These are phyloP conservation scores for Nomada flava DNA, from an alignment of 2,888 invertebrate genomes.

Conservation along the genomic window DNA sequence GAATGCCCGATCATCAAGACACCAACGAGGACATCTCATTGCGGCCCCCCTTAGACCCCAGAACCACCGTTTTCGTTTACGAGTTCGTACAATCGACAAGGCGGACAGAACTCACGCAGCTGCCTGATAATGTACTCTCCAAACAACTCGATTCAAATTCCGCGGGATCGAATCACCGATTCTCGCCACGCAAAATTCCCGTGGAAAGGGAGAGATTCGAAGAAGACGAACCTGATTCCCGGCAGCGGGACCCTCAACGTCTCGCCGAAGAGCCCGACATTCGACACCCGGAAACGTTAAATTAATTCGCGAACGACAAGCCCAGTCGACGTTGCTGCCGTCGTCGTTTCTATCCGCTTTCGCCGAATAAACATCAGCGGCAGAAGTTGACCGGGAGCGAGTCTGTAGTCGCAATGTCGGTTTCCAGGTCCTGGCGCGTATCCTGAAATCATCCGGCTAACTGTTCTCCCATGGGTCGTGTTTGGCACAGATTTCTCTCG, in stretches of 20 bases:
- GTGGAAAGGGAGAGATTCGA: slow-evolving; percentile 21
- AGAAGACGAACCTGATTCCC: background rate
- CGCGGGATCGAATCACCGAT: background rate
- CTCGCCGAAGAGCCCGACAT: slow-evolving; percentile 28
- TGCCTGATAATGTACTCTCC: slow-evolving; percentile 16
- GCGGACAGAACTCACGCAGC: no score
- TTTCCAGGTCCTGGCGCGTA: slow-evolving; percentile 54
- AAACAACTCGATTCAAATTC: slow-evolving; percentile 30
- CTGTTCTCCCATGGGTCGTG: slow-evolving; percentile 47
- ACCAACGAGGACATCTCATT: no score
- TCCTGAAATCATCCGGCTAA: slow-evolving; percentile 59
- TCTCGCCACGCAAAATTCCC: slow-evolving; percentile 19
- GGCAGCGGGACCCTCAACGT: slow-evolving; percentile 20
- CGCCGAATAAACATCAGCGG: slow-evolving; percentile 79
- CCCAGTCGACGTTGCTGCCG: slow-evolving; percentile 71
- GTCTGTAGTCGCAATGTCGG: slow-evolving; percentile 48
- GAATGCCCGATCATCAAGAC: no score
- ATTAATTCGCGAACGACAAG: slow-evolving; percentile 81
- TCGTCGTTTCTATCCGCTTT: slow-evolving; percentile 52
- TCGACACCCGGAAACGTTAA: slow-evolving; percentile 61
- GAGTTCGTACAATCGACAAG: no score
- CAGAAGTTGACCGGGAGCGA: slow-evolving; percentile 77
- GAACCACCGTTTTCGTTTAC: no score
- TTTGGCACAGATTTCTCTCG: slow-evolving; percentile 32
- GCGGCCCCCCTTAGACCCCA: no score